A percentile compares a stretch with the other conserved stretches of the same genome.
Conservation (phyloP, 2,888 invertebrate genomes). For the Euzetes globulus region DNA sequence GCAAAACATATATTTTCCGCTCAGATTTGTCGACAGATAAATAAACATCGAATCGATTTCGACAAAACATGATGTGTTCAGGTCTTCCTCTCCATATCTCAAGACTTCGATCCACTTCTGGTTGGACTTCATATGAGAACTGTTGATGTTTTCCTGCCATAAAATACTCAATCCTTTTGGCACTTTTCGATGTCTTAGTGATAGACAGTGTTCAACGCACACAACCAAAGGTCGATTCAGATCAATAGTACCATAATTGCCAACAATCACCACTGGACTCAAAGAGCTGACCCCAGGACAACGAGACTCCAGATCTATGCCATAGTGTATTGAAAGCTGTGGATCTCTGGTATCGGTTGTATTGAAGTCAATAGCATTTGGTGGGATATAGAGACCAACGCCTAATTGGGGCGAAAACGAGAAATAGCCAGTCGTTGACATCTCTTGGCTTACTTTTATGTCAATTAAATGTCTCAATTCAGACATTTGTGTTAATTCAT, state of each 20-base stretch:
- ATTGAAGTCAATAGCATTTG: not conserved
- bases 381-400: constrained; percentile 30
- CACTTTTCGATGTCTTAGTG: not conserved
- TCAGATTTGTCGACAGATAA: constrained; percentile 23
- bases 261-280: constrained; percentile 29
- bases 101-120: constrained; percentile 32
- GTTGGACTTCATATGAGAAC: not conserved
- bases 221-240: constrained; percentile 28
- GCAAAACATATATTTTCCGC: constrained; percentile 30
- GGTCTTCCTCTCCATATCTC: constrained; percentile 28
- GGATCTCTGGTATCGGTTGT: not conserved
- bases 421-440: constrained; percentile 25
- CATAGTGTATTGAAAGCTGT: constrained; percentile 19
- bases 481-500: not conserved
- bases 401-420: constrained; percentile 21
- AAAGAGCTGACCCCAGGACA: constrained; percentile 15
- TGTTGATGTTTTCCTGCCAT: constrained; percentile 24
- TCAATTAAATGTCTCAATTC: constrained; percentile 11
- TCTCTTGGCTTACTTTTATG: constrained; percentile 16
- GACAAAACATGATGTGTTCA: constrained; percentile 24
- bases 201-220: constrained; percentile 23
- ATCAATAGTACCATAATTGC: not conserved
- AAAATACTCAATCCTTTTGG: constrained; percentile 22
- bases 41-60: constrained; percentile 17
- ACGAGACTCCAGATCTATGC: constrained; percentile 14